Base-by-base conservation (phyloP, 2,797 vertebrate species). In the Gobionotothen gibberifrons region DNA sequence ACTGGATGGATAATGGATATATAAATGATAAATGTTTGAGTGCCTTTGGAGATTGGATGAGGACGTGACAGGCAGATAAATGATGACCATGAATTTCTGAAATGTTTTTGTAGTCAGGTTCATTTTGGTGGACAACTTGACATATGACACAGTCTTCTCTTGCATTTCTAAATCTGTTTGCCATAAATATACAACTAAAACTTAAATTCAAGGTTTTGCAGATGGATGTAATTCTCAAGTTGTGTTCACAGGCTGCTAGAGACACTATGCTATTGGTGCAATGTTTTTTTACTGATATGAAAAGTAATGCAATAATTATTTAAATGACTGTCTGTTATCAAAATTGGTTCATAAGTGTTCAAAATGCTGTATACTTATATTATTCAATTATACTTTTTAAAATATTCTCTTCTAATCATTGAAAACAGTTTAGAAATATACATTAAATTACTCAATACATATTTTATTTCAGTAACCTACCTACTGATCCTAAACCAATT, bases 11-110 rank as follows among this genome's bases (percentile, higher is more conserved):
- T 66, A 69, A 88, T 70, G 64, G 60, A 54, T 68, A 21, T 59
- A 86, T 67, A 72, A 73, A 78, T 85, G 69, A 82, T 76, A 64
- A 46, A 85, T 79, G 55, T 78, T 48, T 65, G 5, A 74, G 39
- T 6, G 49, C 17, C 16, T 67, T 52, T 29, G 29, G 61, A 70
- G 68, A 47, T 26, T 0, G 5, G 42, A 53, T 60, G 56, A 46
- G n/a, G 36, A 76, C 61, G 63, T 44, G 68, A 71, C 63, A 69
- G 51, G 51, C 48, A 73, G 39, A 63, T 70, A 29, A 65, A 78
- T 74, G 19, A 44, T 7, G 3, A 51, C 16, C 5, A 15, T 42
- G 40, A 71, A 22, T 44, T 10, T n/a, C 49, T 21, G n/a, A 26
- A 0, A 8, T 53, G 32, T 65, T 22, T 55, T 32, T 55, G n/a